These are phyloP conservation scores for Apostichopus japonicus DNA, from an alignment of 35 echinoderm and acorn worm species.

Conservation along the genomic window DNA sequence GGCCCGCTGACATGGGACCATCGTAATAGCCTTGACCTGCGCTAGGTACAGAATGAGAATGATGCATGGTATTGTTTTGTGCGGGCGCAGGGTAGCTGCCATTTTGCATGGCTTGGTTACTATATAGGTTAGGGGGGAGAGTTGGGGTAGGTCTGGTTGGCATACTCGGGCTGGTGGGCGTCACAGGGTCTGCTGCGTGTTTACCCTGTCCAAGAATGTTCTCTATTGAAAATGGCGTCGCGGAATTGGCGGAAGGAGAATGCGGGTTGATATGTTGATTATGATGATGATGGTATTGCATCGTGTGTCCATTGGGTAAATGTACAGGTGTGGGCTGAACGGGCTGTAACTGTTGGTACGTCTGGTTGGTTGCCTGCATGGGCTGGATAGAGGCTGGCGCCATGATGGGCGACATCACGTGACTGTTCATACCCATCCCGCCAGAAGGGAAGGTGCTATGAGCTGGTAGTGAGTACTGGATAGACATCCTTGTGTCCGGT, in stretches of 20 bases:
- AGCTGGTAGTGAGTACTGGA: constrained; percentile 55
- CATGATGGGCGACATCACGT: constrained; percentile 54
- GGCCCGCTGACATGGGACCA: constrained; percentile 51
- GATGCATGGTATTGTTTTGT: constrained; percentile 2
- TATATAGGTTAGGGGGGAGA: constrained; percentile 34
- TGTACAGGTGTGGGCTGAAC: constrained; percentile 58
- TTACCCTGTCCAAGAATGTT: constrained; percentile 55
- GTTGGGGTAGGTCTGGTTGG: constrained; percentile 50
- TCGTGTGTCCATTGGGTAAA: constrained; percentile 53
- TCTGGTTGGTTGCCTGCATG: constrained; percentile 48
- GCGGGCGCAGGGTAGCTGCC: constrained; percentile 29
- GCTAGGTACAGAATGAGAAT: not conserved
- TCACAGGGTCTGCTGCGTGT: constrained; percentile 33
- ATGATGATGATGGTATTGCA: constrained; percentile 32
- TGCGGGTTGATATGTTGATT: constrained; percentile 45
- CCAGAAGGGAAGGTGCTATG: constrained; percentile 31
- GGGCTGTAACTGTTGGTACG: constrained; percentile 50
- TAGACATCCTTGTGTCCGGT: constrained; percentile 6
- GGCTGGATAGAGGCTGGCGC: constrained; percentile 19
- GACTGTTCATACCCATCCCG: constrained; percentile 60
- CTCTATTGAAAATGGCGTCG: constrained; percentile 57
- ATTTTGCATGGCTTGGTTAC: constrained; percentile 45
- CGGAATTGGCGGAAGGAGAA: constrained; percentile 43
- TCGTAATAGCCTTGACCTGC: constrained; percentile 41
- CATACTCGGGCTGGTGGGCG: constrained; percentile 53